Evolutionary conservation across 2,797 vertebrate genomes (phyloP).

Genomic region (Myotis myotis): DNA sequence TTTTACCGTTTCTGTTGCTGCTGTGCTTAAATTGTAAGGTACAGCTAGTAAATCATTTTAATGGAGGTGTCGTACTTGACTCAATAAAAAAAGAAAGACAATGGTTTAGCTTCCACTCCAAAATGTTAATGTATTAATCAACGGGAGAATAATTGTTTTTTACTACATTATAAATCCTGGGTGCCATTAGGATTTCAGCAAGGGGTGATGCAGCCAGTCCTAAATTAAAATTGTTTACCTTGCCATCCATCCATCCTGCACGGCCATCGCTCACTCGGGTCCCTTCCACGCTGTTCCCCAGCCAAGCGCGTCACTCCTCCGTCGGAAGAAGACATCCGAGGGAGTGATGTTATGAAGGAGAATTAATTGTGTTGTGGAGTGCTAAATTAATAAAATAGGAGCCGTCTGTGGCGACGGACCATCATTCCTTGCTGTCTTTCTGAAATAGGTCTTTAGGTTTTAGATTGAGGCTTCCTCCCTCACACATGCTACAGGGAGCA

Average conservation of each 20-base stretch:
- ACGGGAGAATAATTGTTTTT: slow-evolving; percentile 88
- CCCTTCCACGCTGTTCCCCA: slow-evolving; percentile 75
- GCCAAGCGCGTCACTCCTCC: slow-evolving; percentile 76
- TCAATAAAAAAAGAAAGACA: slow-evolving; percentile 82
- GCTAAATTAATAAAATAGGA: slow-evolving; percentile 79
- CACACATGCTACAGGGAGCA: background rate
- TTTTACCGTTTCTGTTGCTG: slow-evolving; percentile 93
- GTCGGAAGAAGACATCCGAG: slow-evolving; percentile 69
- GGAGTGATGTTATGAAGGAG: slow-evolving; percentile 74
- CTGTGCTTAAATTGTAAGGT: slow-evolving; percentile 90
- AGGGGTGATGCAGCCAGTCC: slow-evolving; percentile 83
- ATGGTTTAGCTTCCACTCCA: slow-evolving; percentile 87
- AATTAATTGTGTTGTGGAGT: slow-evolving; percentile 78
- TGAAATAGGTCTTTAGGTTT: slow-evolving; percentile 51
- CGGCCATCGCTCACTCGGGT: slow-evolving; percentile 82
- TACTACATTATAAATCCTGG: slow-evolving; percentile 84
- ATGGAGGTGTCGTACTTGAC: slow-evolving; percentile 89
- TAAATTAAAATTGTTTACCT: slow-evolving; percentile 89
- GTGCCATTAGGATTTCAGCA: slow-evolving; percentile 84
- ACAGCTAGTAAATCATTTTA: slow-evolving; percentile 91
- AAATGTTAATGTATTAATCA: slow-evolving; percentile 91
- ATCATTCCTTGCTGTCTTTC: slow-evolving; percentile 54
- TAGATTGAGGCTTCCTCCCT: background rate
- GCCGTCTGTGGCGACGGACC: slow-evolving; percentile 34
- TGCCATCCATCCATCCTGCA: slow-evolving; percentile 81